Base-by-base conservation (phyloP, 2,797 vertebrate species). In the Bradypodion pumilum region DNA sequence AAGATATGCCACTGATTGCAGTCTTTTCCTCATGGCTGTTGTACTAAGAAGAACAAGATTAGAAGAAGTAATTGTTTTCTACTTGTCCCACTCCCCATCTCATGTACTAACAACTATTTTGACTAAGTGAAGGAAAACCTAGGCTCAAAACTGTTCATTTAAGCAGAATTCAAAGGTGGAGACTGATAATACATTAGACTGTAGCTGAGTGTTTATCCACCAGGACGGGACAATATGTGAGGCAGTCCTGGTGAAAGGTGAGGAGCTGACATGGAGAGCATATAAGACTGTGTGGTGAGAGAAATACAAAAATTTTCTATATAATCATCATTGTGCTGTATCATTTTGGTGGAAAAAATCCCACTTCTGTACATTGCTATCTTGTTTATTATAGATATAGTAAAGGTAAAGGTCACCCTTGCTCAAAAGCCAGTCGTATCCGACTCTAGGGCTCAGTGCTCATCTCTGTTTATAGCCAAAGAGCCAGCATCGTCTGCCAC, bases 1-100 rank as follows among this genome's bases (percentile, higher is more conserved):
- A 85, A 86, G 80, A 87, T 68, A 90, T 86, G 4, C n/a, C 40
- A 90, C 35, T 7, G 76, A 40, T 35, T 88, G 70, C 40, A 21
- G 69, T 52, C 65, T 25, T 82, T 92, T 88, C 69, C 86, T 73
- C 69, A 65, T 56, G 6, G 10, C 72, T 85, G 72, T 49, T 75
- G 9, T 44, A 80, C 40, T 44, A 88, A 86, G 10, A 82, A 86
- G 87, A 82, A 68, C 32, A 68, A 63, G 0, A 88, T 90, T 19
- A 66, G 29, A 80, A 86, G 88, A 56, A 63, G 81, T 1, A 35
- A 83, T 25, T 52, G 2, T 0, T 0, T 0, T 5, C 85, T 91
- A 16, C 82, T 42, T 32, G 42, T 9, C 16, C 35, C 4, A 29
- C 46, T 29, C 29, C 23, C 27, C 7, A 15, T 10, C 16, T 68